phyloP scores from a whole-genome alignment of 1,140 invertebrate genomes.

The Rhyacophila brunnea region DNA sequence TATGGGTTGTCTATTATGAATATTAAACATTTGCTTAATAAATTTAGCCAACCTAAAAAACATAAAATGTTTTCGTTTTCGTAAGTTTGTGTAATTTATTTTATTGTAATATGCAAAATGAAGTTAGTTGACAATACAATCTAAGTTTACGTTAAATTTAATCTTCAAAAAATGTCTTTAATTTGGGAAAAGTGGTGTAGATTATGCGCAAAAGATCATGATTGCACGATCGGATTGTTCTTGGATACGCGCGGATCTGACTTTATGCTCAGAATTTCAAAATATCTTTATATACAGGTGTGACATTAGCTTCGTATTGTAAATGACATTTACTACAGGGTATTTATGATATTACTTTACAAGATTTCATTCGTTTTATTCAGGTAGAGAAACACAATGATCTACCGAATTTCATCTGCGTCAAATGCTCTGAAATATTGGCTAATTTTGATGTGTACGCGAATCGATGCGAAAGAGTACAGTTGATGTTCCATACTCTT shows the following conservation, averaged over 20 bases:
- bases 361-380: slow-evolving; percentile 11
- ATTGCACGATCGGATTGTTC: slow-evolving; percentile 9
- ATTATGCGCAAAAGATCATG: slow-evolving; percentile 20
- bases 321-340: slow-evolving; percentile 27
- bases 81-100: background rate
- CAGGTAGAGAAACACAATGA: slow-evolving; percentile 19
- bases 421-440: slow-evolving; percentile 24
- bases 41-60: slow-evolving; percentile 4
- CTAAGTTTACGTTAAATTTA: slow-evolving; percentile 9
- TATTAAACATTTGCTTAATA: no score
- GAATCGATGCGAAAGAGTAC: slow-evolving; percentile 28
- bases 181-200: slow-evolving; percentile 28
- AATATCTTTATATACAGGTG: slow-evolving; percentile 28
- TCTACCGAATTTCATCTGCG: slow-evolving; percentile 19
- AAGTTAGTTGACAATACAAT: slow-evolving; percentile 27
- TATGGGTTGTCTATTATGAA: no score
- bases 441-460: slow-evolving; percentile 28
- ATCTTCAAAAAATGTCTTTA: slow-evolving; percentile 16
- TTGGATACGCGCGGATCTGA: slow-evolving; percentile 1
- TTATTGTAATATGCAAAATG: slow-evolving; percentile 13
- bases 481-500: slow-evolving; percentile 28
- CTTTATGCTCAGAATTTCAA: slow-evolving; percentile 23
- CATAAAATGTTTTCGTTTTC: background rate
- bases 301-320: slow-evolving; percentile 23
- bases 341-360: slow-evolving; percentile 26